Percentiles rank a stretch among this genome's conserved stretches.
Conservation (phyloP, 2,888 invertebrate species). For the Drosophila tanythrix region DNA sequence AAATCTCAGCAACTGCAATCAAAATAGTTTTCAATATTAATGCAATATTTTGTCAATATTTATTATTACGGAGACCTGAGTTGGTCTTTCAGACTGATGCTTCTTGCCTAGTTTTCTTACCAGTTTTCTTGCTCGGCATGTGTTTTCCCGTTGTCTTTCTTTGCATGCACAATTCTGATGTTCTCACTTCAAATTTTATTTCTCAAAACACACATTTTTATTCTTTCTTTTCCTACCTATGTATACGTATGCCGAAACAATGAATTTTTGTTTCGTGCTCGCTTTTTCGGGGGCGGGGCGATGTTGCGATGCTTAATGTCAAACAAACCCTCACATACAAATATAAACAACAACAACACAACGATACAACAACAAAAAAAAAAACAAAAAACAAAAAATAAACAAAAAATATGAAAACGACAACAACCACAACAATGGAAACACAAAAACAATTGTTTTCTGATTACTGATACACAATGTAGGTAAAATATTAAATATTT, state of each 20-base stretch:
- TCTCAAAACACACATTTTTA: slow-evolving; percentile 39
- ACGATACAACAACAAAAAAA: slow-evolving; percentile 3
- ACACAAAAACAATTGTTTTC: slow-evolving; percentile 37
- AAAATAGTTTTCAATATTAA: background rate
- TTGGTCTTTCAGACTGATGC: background rate
- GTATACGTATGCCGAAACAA: slow-evolving; percentile 35
- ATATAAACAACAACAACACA: slow-evolving; percentile 27
- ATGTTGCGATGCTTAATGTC: slow-evolving; percentile 36
- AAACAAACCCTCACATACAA: slow-evolving; percentile 31
- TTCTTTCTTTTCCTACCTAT: slow-evolving; percentile 38
- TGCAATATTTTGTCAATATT: background rate
- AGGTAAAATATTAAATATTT: slow-evolving; percentile 67
- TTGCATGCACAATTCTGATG: slow-evolving; percentile 35
- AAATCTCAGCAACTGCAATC: background rate
- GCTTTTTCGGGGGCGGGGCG: slow-evolving; percentile 35
- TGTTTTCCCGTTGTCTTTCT: slow-evolving; percentile 27
- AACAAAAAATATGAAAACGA: slow-evolving; percentile 29
- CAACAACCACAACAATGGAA: slow-evolving; percentile 50
- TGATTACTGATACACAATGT: slow-evolving; percentile 59
- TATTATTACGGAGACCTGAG: background rate
- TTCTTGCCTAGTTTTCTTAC: background rate
- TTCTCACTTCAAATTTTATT: slow-evolving; percentile 49
- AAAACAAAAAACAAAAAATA: slow-evolving; percentile 17
- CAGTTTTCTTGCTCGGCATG: slow-evolving; percentile 24
- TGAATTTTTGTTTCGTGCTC: slow-evolving; percentile 51